A percentile compares a stretch with the other conserved stretches of the same genome.
Conservation (phyloP, 92 coral and sea anemone species). For the Anthopleura xanthogrammica region DNA sequence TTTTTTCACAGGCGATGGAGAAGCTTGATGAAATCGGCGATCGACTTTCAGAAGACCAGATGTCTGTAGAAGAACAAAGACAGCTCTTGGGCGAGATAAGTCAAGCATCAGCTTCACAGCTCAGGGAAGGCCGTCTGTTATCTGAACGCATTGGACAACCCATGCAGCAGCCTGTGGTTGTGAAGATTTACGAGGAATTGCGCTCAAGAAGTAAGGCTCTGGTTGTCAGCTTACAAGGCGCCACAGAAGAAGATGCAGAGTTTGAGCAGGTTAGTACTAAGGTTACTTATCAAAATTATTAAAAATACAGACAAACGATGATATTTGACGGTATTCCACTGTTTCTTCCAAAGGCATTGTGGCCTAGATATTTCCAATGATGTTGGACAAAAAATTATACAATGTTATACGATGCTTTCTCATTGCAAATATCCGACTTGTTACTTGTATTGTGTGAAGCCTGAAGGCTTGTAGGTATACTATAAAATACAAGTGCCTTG, state of each 20-base stretch:
- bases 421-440: too few species aligned
- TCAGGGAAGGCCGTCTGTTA: conserved; percentile 82
- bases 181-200: conserved; percentile 88
- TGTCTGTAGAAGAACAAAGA: conserved; percentile 77
- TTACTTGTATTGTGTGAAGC: too few species aligned
- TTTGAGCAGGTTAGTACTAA: conserved; percentile 73
- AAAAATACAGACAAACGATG: too few species aligned
- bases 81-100: conserved; percentile 79
- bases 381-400: too few species aligned
- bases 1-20: conserved; percentile 64
- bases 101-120: conserved; percentile 82
- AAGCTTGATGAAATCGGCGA: conserved; percentile 77
- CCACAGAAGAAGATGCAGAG: conserved; percentile 72
- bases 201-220: conserved; percentile 81
- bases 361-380: too few species aligned
- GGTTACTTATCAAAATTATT: too few species aligned
- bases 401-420: too few species aligned
- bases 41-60: conserved; percentile 63
- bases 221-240: conserved; percentile 69
- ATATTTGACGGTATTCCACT: too few species aligned
- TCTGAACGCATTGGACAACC: conserved; percentile 73
- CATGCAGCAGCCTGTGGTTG: conserved; percentile 77
- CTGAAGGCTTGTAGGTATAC: too few species aligned
- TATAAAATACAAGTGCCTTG: too few species aligned
- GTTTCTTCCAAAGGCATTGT: too few species aligned